Evolutionary conservation across 2,888 invertebrate genomes (phyloP).

Genomic region (Philereme vetulata): DNA sequence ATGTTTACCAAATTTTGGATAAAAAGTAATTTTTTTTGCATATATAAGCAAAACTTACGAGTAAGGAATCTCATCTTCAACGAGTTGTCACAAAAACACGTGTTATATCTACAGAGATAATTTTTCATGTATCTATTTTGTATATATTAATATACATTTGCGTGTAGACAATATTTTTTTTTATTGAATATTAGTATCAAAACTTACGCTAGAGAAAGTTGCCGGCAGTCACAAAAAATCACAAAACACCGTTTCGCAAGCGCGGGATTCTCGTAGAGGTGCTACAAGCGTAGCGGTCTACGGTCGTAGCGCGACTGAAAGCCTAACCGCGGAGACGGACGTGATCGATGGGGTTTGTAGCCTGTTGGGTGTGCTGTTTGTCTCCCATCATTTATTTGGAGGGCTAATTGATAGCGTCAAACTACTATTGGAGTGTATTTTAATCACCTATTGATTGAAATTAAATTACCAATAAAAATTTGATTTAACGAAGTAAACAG

Average conservation of each 20-base stretch:
- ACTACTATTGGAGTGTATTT: background rate
- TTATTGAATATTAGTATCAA: background rate
- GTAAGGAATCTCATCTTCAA: too few relatives aligned
- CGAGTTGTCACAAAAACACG: too few relatives aligned
- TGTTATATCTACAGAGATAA: too few relatives aligned
- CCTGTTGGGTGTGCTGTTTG: constrained; percentile 38
- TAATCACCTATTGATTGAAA: too few relatives aligned
- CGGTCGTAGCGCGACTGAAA: constrained; percentile 62
- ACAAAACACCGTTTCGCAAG: constrained; percentile 42
- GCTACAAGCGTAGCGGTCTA: constrained; percentile 66
- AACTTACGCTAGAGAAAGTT: constrained; percentile 23
- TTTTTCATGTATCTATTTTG: too few relatives aligned
- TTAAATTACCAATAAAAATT: too few relatives aligned
- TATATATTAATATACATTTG: background rate
- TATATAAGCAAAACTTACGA: too few relatives aligned
- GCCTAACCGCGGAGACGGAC: constrained; percentile 38
- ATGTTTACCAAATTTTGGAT: too few relatives aligned
- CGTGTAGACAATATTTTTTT: background rate
- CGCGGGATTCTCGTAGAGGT: constrained; percentile 43
- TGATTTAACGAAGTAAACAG: too few relatives aligned
- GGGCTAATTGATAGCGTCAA: constrained; percentile 25
- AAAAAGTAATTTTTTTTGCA: too few relatives aligned
- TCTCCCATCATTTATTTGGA: constrained; percentile 41
- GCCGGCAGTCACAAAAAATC: constrained; percentile 38
- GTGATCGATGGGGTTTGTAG: constrained; percentile 54